Conservation (phyloP, 2,888 invertebrate genomes). For the Drosophila ezoana region DNA sequence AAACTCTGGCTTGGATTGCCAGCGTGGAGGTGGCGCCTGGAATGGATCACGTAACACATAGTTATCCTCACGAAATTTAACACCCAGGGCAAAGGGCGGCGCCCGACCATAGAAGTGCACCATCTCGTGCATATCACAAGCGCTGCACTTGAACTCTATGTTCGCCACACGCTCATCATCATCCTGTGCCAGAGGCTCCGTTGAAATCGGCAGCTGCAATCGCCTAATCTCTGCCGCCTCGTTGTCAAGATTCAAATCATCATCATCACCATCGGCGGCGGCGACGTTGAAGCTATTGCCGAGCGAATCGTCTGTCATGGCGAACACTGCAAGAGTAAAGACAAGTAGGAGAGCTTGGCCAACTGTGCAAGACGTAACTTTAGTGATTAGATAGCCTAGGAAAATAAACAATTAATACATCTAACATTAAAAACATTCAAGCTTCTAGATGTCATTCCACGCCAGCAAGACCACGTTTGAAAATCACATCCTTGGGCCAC, state of each 20-base stretch:
- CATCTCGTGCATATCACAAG: slow-evolving; percentile 89
- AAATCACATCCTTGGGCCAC: slow-evolving; percentile 89
- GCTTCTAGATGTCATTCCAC: slow-evolving; percentile 64
- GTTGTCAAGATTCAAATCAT: slow-evolving; percentile 54
- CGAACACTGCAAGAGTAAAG: slow-evolving; percentile 28
- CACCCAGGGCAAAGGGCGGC: slow-evolving; percentile 89
- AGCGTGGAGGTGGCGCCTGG: slow-evolving; percentile 86
- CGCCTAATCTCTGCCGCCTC: slow-evolving; percentile 78
- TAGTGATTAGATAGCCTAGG: slow-evolving; percentile 7
- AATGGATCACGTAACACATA: slow-evolving; percentile 95
- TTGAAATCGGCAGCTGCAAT: slow-evolving; percentile 49
- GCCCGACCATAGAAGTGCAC: slow-evolving; percentile 91
- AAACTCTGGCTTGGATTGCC: slow-evolving; percentile 89
- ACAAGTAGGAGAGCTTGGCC: slow-evolving; percentile 1
- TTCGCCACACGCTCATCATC: slow-evolving; percentile 80
- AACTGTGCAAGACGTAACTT: slow-evolving; percentile 4
- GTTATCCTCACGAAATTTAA: slow-evolving; percentile 89
- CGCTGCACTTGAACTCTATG: slow-evolving; percentile 86
- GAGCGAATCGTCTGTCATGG: slow-evolving; percentile 24
- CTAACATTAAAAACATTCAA: slow-evolving; percentile 15
- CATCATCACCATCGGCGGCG: slow-evolving; percentile 47
- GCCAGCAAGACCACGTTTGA: slow-evolving; percentile 39
- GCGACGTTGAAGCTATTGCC: background rate
- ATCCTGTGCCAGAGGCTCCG: slow-evolving; percentile 5
- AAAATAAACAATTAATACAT: slow-evolving; percentile 3